phyloP scores from a whole-genome alignment of 2,888 invertebrate species.

The Apamea anceps region DNA sequence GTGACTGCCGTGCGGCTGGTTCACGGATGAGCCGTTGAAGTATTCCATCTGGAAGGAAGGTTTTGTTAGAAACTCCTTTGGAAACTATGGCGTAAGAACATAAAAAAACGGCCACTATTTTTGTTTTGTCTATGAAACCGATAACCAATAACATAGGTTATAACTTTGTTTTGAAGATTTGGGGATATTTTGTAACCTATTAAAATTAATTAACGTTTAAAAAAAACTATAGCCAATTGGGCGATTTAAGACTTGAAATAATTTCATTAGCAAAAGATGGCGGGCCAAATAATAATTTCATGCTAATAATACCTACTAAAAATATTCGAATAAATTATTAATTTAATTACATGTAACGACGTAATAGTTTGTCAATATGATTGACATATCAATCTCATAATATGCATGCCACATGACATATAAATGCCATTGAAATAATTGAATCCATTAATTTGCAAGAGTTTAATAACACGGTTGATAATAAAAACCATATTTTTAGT shows the following conservation, averaged over 20 bases:
- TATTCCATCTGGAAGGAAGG: conserved; percentile 87
- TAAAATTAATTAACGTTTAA: neutral
- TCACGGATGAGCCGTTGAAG: conserved; percentile 87
- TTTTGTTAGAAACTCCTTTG: conserved; percentile 30
- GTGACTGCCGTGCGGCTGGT: conserved; percentile 85
- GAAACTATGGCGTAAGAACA: neutral
- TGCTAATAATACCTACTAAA: neutral
- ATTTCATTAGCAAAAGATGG: neutral
- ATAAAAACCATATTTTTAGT: neutral
- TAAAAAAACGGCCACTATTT: neutral
- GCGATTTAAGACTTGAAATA: neutral
- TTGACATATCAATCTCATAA: conserved; percentile 9
- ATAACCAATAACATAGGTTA: neutral
- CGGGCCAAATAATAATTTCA: neutral
- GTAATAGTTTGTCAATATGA: neutral
- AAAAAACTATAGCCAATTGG: neutral
- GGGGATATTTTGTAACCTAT: neutral
- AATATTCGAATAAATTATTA: conserved; percentile 29
- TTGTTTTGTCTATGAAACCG: neutral
- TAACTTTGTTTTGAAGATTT: neutral
- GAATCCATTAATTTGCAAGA: conserved; percentile 10
- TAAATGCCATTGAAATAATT: conserved; percentile 25
- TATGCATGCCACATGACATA: too few species aligned
- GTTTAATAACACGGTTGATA: neutral
- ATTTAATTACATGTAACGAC: conserved; percentile 10